These are phyloP conservation scores for Aphidius ervi DNA, from an alignment of 1,140 invertebrate species.

Conservation along the genomic window DNA sequence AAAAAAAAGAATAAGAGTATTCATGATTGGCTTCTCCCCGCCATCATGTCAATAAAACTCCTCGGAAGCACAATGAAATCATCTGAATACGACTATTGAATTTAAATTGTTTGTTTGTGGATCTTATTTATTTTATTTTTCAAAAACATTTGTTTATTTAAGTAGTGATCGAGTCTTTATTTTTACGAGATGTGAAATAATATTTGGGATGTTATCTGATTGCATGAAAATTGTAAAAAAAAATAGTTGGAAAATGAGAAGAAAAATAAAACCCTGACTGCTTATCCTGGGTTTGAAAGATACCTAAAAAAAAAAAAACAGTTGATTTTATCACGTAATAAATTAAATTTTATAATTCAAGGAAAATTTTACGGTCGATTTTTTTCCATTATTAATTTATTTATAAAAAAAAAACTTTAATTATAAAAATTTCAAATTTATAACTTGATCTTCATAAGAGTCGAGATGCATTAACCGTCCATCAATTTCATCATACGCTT, in stretches of 20 bases:
- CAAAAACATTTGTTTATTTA: not conserved
- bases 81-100: slow-evolving; percentile 16
- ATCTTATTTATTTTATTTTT: not conserved
- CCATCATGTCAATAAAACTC: no score
- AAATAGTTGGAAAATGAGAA: not conserved
- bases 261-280: not conserved
- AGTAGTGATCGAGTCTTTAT: slow-evolving; percentile 16
- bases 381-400: no score
- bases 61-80: not conserved
- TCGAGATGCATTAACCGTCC: no score
- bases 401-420: slow-evolving; percentile 8
- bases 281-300: not conserved
- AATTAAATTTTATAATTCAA: slow-evolving; percentile 37
- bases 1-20: no score
- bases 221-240: no score
- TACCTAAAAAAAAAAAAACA: slow-evolving; percentile 32
- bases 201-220: not conserved
- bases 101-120: slow-evolving; percentile 17
- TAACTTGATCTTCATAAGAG: no score
- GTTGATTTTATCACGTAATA: slow-evolving; percentile 39
- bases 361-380: not conserved
- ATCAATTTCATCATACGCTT: no score
- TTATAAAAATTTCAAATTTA: not conserved
- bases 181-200: slow-evolving; percentile 10
- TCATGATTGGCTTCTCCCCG: no score